These are phyloP conservation scores for Drosophila prosaltans DNA, from an alignment of 1,140 invertebrate genomes.

Conservation along the genomic window DNA sequence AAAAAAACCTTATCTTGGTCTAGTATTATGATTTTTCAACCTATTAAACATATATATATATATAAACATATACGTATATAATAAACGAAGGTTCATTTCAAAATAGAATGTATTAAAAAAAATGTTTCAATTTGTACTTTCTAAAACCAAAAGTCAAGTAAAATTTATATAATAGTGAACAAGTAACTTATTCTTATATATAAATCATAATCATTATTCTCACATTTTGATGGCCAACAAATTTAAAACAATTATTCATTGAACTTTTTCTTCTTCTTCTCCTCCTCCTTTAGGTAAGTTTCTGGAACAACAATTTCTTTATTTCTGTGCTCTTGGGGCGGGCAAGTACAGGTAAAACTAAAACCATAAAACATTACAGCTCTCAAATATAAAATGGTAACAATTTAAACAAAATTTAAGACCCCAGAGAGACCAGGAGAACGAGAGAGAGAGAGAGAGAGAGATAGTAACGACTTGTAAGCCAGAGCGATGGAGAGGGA, in stretches of 20 bases:
- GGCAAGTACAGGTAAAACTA: not conserved
- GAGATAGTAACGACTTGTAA: not conserved
- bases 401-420: constrained; percentile 34
- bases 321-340: not conserved
- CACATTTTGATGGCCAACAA: constrained; percentile 2
- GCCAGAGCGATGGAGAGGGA: not conserved
- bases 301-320: constrained; percentile 18
- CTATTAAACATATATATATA: too few species aligned
- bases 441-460: not conserved
- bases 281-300: constrained; percentile 49
- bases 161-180: constrained; percentile 39
- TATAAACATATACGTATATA: too few species aligned
- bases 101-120: too few species aligned
- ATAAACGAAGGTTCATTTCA: too few species aligned
- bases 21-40: too few species aligned
- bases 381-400: constrained; percentile 20
- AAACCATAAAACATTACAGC: constrained; percentile 24
- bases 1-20: too few species aligned
- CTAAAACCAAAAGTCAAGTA: constrained; percentile 3
- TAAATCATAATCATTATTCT: constrained; percentile 12
- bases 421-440: constrained; percentile 2
- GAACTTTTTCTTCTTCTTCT: constrained; percentile 23
- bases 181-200: not conserved
- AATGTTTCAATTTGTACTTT: too few species aligned
- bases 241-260: constrained; percentile 34